Percentiles rank a stretch among this genome's conserved stretches.
phyloP scores from a whole-genome alignment of 2,888 invertebrate genomes.

The Galeruca laticollis region DNA sequence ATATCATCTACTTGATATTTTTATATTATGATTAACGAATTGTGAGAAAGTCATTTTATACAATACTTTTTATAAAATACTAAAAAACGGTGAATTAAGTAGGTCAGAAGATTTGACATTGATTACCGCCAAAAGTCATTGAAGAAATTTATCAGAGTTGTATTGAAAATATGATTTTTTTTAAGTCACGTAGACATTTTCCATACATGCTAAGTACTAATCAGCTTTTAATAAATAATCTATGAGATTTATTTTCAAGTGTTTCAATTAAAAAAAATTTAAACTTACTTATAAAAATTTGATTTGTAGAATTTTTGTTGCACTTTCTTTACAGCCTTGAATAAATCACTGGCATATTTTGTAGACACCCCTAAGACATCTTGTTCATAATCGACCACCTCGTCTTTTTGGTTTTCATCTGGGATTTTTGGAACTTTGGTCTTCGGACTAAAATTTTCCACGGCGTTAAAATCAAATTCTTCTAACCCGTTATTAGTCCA shows the following conservation, averaged over 20 bases:
- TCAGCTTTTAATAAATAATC: too few relatives aligned
- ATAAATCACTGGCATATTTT: conserved; percentile 56
- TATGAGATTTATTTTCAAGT: not conserved
- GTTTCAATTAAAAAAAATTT: not conserved
- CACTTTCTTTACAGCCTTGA: conserved; percentile 51
- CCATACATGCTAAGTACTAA: not conserved
- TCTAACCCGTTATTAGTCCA: conserved; percentile 25
- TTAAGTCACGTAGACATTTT: conserved; percentile 3
- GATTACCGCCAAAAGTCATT: too few relatives aligned
- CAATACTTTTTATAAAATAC: too few relatives aligned
- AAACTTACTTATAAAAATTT: conserved; percentile 57
- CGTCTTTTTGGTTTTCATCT: not conserved
- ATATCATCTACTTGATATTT: conserved; percentile 14
- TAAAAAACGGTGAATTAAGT: too few relatives aligned
- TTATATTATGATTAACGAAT: conserved; percentile 3
- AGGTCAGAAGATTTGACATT: too few relatives aligned
- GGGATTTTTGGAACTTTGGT: conserved; percentile 25
- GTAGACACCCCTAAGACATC: conserved; percentile 59
- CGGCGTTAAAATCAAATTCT: not conserved
- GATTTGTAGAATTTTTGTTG: conserved; percentile 55
- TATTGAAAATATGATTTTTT: too few relatives aligned
- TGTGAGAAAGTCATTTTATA: too few relatives aligned
- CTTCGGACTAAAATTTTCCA: not conserved
- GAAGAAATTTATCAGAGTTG: too few relatives aligned
- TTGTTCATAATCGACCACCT: conserved; percentile 28